Percentiles rank a stretch among this genome's conserved stretches.
phyloP scores from a whole-genome alignment of 2,888 invertebrate species.

The Polia nebulosa region DNA sequence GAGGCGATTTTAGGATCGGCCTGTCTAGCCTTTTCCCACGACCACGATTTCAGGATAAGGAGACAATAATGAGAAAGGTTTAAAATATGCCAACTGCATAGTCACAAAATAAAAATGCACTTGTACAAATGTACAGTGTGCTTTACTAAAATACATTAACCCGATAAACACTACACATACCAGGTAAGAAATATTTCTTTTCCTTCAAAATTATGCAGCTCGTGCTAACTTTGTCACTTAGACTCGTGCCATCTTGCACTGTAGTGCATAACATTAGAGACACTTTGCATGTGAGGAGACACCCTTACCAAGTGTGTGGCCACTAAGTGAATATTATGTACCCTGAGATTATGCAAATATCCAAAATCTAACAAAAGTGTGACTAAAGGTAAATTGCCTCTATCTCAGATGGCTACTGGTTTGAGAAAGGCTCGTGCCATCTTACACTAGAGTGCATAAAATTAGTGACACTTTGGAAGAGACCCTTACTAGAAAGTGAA shows the following conservation, averaged over 20 bases:
- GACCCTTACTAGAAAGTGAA: slow-evolving; percentile 30
- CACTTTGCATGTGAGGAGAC: slow-evolving; percentile 55
- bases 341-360: slow-evolving; percentile 35
- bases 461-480: slow-evolving; percentile 42
- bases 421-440: slow-evolving; percentile 24
- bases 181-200: slow-evolving; percentile 16
- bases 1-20: too few relatives aligned
- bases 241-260: slow-evolving; percentile 43
- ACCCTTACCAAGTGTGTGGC: slow-evolving; percentile 41
- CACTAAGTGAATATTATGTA: slow-evolving; percentile 25
- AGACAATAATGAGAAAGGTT: too few relatives aligned
- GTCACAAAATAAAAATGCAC: too few relatives aligned
- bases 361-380: slow-evolving; percentile 10
- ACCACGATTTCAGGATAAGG: too few relatives aligned
- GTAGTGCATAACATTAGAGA: slow-evolving; percentile 45
- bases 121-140: not conserved
- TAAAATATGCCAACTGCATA: too few relatives aligned
- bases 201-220: slow-evolving; percentile 47
- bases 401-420: not conserved
- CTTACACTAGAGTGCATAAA: slow-evolving; percentile 33
- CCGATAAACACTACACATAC: slow-evolving; percentile 2
- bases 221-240: slow-evolving; percentile 47
- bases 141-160: not conserved
- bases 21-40: too few relatives aligned
- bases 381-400: not conserved